Evolutionary conservation across 2,888 invertebrate species (phyloP), one percentile per base, ranked within the genome.

Genomic region (Megaustenia siamemsis): DNA sequence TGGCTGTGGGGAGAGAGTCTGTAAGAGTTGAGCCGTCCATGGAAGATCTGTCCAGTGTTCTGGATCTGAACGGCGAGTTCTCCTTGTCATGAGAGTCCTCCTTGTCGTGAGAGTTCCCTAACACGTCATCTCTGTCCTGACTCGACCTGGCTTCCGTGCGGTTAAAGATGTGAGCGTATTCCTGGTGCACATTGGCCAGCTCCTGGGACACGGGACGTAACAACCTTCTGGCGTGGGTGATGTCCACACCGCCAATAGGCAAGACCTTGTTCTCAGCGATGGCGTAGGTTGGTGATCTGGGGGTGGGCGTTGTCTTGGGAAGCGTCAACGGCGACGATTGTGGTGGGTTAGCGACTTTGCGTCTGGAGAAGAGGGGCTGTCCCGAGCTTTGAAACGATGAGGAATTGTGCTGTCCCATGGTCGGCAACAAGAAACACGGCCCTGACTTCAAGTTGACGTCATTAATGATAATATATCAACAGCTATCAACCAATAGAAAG

Each of bases 141-240:
- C 1, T 5, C 2, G 10, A 18, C 10, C 18, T 71, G 69, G 87
- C 81, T 21, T 87, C 80, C 6, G 86, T 82, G 78, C 87, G 82
- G 18, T 80, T 84, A 83, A 89, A 91, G 15, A 91, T 88, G 40
- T 91, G 87, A 53, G 89, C 89, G 71, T 87, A 91, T 6, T 92
- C 90, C 0, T 91, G 90, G 78, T 89, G 89, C 78, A 87, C 87
- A 79, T 90, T 90, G 24, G 88, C 87, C 35, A 92, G 87, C 86
- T 91, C 90, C 86, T 90, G 90, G 3, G 92, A 91, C 1, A 92
- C 90, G n/a, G 91, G 91, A 63, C 90, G 83, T 10, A 92, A 84
- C 63, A 89, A 86, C 35, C 80, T 86, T 21, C 86, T 56, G 32
- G 83, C 85, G 45, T 75, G 81, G 68, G 24, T 88, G 60, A 86